A percentile compares a stretch with the other conserved stretches of the same genome.
phyloP scores from a whole-genome alignment of 2,113 vertebrate species.

The Dolichallabes microphthalmus region DNA sequence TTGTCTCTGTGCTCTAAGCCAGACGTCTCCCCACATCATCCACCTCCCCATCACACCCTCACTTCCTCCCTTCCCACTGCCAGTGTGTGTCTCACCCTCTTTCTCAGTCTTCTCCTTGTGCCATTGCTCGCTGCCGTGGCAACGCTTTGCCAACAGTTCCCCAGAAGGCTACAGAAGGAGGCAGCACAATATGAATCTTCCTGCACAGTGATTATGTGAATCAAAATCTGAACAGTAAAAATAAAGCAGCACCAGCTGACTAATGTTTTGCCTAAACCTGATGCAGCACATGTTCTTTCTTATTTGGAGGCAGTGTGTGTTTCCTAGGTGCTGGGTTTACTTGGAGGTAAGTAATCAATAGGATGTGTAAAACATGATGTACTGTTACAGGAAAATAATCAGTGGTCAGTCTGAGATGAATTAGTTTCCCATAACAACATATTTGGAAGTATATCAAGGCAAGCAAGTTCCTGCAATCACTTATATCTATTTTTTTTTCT shows the following conservation, averaged over 20 bases:
- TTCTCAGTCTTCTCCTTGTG: constrained; percentile 29
- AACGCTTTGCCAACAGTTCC: constrained; percentile 41
- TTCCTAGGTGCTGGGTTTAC: not conserved
- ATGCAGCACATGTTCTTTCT: not conserved
- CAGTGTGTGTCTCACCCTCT: constrained; percentile 32
- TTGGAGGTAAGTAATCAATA: no score
- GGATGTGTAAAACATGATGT: not conserved
- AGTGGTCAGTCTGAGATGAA: not conserved
- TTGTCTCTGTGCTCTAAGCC: constrained; percentile 31
- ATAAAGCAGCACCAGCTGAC: not conserved
- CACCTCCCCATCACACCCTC: not conserved
- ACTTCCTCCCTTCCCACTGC: constrained; percentile 22
- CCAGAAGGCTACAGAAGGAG: constrained; percentile 27
- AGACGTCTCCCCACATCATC: constrained; percentile 25
- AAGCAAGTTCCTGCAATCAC: not conserved
- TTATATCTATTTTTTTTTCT: not conserved
- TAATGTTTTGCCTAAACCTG: not conserved
- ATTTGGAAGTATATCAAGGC: not conserved
- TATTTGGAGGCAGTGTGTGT: not conserved
- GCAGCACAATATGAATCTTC: constrained; percentile 33
- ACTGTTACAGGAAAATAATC: not conserved
- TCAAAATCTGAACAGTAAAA: not conserved
- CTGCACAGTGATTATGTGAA: constrained; percentile 9
- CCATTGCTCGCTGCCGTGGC: constrained; percentile 50
- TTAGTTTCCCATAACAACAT: not conserved